Evolutionary conservation across 2,113 vertebrate species (phyloP).

Genomic region (Halcyon senegalensis): DNA sequence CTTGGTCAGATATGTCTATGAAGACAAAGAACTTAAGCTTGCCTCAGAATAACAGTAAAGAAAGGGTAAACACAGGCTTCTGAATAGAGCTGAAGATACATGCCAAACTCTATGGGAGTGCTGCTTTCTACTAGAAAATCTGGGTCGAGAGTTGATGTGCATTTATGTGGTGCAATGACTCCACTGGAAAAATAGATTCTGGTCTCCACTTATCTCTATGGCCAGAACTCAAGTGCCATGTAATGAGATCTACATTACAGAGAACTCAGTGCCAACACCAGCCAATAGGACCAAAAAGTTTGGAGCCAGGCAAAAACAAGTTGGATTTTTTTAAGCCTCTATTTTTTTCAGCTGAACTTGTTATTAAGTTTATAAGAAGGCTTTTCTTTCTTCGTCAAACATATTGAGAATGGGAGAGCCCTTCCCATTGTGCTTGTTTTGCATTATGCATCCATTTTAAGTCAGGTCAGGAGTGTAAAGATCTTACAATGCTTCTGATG

Average conservation of each 20-base stretch:
- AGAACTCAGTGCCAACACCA: not conserved
- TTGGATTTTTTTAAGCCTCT: not conserved
- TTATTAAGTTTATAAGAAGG: not conserved
- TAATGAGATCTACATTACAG: not conserved
- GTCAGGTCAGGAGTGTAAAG: not conserved
- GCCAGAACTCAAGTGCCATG: not conserved
- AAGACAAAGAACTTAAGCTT: not conserved
- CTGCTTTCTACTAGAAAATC: not conserved
- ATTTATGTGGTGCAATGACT: not conserved
- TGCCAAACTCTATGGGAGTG: not conserved
- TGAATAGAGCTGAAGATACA: not conserved
- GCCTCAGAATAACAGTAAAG: not conserved
- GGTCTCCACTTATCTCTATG: not conserved
- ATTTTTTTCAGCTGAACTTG: not conserved
- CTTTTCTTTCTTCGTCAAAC: not conserved
- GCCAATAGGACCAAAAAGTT: not conserved
- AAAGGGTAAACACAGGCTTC: not conserved
- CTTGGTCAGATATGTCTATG: not conserved
- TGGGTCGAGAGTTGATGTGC: not conserved
- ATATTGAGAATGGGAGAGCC: not conserved
- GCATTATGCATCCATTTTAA: not conserved
- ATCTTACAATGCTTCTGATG: not conserved
- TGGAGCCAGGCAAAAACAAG: not conserved
- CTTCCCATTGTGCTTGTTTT: not conserved
- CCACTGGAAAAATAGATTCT: not conserved